These are phyloP conservation scores for Oncopeltus fasciatus DNA, from an alignment of 1,140 invertebrate genomes.

Conservation along the genomic window DNA sequence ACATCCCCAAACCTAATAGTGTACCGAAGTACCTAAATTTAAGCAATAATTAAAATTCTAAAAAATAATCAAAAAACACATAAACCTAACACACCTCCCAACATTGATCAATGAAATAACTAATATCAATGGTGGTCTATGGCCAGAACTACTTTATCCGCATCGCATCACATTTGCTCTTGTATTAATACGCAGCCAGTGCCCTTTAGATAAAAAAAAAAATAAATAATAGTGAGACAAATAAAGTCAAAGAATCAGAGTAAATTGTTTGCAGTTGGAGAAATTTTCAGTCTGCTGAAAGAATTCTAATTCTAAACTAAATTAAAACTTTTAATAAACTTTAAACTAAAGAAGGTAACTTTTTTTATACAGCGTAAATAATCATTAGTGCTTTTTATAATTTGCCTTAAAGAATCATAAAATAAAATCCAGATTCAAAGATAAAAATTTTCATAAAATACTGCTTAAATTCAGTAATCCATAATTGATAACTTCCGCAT, in stretches of 20 bases:
- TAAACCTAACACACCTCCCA: slow-evolving; percentile 20
- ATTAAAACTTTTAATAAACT: too few relatives aligned
- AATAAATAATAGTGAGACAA: too few relatives aligned
- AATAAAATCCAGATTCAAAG: too few relatives aligned
- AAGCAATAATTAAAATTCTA: slow-evolving; percentile 18
- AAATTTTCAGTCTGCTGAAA: neutral
- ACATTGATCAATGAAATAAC: slow-evolving; percentile 22
- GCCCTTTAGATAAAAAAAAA: too few relatives aligned
- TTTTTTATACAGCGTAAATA: too few relatives aligned
- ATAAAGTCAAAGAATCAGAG: neutral
- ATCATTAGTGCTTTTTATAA: too few relatives aligned
- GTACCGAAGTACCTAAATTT: slow-evolving; percentile 19
- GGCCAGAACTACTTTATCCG: slow-evolving; percentile 17
- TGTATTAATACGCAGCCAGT: slow-evolving; percentile 9
- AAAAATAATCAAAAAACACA: slow-evolving; percentile 22
- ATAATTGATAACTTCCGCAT: too few relatives aligned
- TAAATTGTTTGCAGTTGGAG: neutral
- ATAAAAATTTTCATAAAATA: too few relatives aligned
- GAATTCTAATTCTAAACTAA: neutral
- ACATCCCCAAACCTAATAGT: slow-evolving; percentile 18
- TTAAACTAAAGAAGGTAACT: too few relatives aligned
- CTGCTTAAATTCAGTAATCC: too few relatives aligned
- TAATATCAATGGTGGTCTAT: slow-evolving; percentile 15
- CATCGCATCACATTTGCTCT: neutral
- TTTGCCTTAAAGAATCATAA: too few relatives aligned